These are phyloP conservation scores for Ichneumoninae sp. DNA, from an alignment of 2,888 invertebrate species.

Conservation along the genomic window DNA sequence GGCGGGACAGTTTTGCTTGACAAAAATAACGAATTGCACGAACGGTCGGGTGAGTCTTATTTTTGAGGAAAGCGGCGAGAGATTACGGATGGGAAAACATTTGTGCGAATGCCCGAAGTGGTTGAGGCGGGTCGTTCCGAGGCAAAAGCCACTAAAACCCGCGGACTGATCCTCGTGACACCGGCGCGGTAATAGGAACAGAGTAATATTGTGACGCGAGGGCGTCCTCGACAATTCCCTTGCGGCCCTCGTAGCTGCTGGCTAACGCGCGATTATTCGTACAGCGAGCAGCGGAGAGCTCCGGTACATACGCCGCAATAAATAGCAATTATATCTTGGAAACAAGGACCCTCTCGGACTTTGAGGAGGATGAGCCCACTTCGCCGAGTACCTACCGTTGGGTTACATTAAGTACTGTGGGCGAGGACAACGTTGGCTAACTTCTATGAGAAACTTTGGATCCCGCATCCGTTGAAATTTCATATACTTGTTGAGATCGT, in stretches of 20 bases:
- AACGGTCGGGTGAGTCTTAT: conserved; percentile 42
- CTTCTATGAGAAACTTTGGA: conserved; percentile 56
- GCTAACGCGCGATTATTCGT: conserved; percentile 27
- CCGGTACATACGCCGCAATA: conserved; percentile 71
- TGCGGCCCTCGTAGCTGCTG: conserved; percentile 18
- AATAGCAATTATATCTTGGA: conserved; percentile 76
- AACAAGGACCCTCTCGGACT: conserved; percentile 62
- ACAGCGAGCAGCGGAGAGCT: conserved; percentile 25
- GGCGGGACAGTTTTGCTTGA: conserved; percentile 38
- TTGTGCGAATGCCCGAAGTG: conserved; percentile 8
- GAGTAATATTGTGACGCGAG: conserved; percentile 36
- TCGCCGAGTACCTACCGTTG: conserved; percentile 33
- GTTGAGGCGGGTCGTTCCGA: not conserved
- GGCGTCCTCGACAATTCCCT: conserved; percentile 34
- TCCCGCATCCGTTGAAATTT: conserved; percentile 34
- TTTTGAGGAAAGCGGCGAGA: conserved; percentile 38
- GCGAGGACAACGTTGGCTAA: conserved; percentile 32
- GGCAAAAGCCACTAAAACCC: conserved; percentile 12
- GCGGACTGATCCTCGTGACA: conserved; percentile 10
- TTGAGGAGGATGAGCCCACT: conserved; percentile 47
- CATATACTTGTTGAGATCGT: conserved; percentile 22
- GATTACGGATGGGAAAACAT: conserved; percentile 22
- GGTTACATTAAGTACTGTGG: conserved; percentile 49
- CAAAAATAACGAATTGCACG: conserved; percentile 43
- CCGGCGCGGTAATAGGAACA: conserved; percentile 25